Conservation (phyloP, 2,113 vertebrate genomes). For the Aptenodytes patagonicus region DNA sequence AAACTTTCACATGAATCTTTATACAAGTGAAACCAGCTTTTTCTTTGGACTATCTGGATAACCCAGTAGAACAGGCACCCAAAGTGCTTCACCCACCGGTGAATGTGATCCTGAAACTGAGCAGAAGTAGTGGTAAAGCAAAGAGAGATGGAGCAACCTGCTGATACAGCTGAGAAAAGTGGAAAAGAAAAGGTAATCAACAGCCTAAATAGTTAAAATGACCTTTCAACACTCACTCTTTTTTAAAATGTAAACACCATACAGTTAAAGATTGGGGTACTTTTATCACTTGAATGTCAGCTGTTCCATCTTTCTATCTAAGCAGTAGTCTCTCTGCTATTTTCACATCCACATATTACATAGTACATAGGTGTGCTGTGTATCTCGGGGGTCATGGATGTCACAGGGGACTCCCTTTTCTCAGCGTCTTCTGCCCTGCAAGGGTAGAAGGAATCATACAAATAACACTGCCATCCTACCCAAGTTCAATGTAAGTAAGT, state of each 20-base stretch:
- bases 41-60: not conserved
- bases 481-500: accelerated
- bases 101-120: not conserved
- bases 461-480: not conserved
- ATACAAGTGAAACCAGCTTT: not conserved
- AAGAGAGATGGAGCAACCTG: not conserved
- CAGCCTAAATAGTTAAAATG: not conserved
- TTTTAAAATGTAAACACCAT: not conserved
- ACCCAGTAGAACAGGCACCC: not conserved
- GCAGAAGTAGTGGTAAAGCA: not conserved
- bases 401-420: not conserved
- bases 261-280: not conserved
- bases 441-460: not conserved
- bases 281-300: not conserved
- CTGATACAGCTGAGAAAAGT: not conserved
- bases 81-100: not conserved
- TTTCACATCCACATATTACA: not conserved
- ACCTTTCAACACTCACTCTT: not conserved
- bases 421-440: not conserved
- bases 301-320: not conserved
- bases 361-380: not conserved
- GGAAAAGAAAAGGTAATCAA: not conserved
- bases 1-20: not conserved
- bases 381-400: accelerated
- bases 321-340: not conserved